Conservation (phyloP, 2,888 invertebrate species). For the Acronicta alni region DNA sequence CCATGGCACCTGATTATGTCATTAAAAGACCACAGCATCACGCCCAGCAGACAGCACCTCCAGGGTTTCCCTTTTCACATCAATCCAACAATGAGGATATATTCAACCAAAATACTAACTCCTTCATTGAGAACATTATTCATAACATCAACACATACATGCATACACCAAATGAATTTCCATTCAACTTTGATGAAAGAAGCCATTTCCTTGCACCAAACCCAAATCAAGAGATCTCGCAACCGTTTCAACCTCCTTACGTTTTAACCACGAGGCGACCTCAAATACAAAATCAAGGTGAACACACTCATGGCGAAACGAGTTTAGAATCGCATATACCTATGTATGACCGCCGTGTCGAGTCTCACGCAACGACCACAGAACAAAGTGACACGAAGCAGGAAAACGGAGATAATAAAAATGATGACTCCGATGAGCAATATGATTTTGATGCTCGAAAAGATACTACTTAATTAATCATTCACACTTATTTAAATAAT, state of each 20-base stretch:
- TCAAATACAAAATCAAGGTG: constrained; percentile 47
- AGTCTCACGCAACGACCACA: constrained; percentile 25
- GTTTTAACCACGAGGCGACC: constrained; percentile 32
- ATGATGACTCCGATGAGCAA: constrained; percentile 19
- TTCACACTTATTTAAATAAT: neutral
- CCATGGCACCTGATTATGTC: neutral
- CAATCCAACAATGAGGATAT: constrained; percentile 5
- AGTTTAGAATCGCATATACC: constrained; percentile 36
- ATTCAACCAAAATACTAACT: neutral
- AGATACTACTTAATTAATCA: constrained; percentile 11
- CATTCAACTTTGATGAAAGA: constrained; percentile 7
- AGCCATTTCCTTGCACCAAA: constrained; percentile 3
- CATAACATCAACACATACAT: constrained; percentile 11
- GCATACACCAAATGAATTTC: constrained; percentile 16
- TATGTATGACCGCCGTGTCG: constrained; percentile 26
- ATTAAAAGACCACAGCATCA: neutral
- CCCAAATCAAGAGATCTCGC: constrained; percentile 3
- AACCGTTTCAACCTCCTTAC: constrained; percentile 25
- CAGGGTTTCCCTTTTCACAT: constrained; percentile 6
- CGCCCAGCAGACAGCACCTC: neutral
- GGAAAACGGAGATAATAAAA: constrained; percentile 20
- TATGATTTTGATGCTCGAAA: constrained; percentile 42
- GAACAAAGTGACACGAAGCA: constrained; percentile 17
- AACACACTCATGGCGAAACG: constrained; percentile 37
- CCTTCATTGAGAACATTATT: constrained; percentile 15